Conservation (phyloP, 1,140 invertebrate species). For the Bathynomus jamesi region DNA sequence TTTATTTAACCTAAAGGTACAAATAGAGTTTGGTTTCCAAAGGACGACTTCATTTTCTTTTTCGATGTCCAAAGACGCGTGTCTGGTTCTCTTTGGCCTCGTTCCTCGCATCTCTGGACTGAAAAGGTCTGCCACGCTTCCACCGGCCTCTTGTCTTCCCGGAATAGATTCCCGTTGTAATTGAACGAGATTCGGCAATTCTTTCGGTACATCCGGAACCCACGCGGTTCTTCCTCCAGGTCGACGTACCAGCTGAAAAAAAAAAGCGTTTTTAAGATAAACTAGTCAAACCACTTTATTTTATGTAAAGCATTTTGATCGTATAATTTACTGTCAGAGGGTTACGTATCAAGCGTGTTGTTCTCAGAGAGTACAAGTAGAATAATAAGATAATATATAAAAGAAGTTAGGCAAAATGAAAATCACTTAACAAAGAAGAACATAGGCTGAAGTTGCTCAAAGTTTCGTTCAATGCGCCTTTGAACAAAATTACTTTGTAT, state of each 20-base stretch:
- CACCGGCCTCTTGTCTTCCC: not conserved
- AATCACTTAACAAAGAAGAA: too few relatives aligned
- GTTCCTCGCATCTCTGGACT: not conserved
- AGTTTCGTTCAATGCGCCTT: too few relatives aligned
- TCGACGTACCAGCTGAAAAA: constrained; percentile 24
- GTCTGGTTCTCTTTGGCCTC: constrained; percentile 14
- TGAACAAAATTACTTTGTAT: too few relatives aligned
- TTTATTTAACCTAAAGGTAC: not conserved
- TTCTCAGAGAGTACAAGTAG: too few relatives aligned
- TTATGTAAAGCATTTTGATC: too few relatives aligned
- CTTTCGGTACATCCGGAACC: constrained; percentile 19
- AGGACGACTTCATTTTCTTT: constrained; percentile 22
- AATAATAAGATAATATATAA: too few relatives aligned
- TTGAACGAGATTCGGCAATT: not conserved
- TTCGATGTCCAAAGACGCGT: constrained; percentile 20
- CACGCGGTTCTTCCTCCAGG: constrained; percentile 34
- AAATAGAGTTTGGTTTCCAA: constrained; percentile 16
- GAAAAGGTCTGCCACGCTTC: not conserved
- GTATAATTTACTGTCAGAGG: too few relatives aligned
- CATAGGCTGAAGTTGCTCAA: too few relatives aligned
- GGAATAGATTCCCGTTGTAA: not conserved
- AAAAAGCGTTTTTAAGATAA: not conserved
- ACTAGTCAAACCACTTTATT: too few relatives aligned
- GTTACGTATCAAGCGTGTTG: too few relatives aligned
- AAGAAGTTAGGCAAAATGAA: too few relatives aligned